Percentiles rank a stretch among this genome's conserved stretches.
Evolutionary conservation across 2,113 vertebrate genomes (phyloP).

Genomic region (Turnix velox): DNA sequence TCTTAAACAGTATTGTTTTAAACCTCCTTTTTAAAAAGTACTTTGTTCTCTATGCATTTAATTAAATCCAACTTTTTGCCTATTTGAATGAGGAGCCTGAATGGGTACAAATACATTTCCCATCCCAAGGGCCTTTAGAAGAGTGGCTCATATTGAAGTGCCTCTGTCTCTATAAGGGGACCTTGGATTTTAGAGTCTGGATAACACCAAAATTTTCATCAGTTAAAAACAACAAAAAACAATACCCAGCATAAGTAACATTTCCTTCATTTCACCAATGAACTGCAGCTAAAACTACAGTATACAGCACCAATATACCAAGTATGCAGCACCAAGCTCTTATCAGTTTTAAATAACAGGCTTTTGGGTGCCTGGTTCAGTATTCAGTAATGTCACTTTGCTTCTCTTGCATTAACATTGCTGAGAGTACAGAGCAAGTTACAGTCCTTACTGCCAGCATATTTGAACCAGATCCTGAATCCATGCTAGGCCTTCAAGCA

Average conservation of each 20-base stretch:
- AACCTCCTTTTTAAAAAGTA: neutral
- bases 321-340: neutral
- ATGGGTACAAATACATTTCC: neutral
- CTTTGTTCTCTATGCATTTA: neutral
- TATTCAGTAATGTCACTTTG: neutral
- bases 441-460: neutral
- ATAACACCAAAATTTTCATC: neutral
- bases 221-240: neutral
- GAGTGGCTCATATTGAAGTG: neutral
- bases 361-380: neutral
- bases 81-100: neutral
- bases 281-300: neutral
- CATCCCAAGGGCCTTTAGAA: neutral
- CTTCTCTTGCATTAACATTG: neutral
- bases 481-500: neutral
- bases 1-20: neutral
- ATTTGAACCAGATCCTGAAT: neutral
- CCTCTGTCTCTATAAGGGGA: neutral
- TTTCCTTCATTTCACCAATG: neutral
- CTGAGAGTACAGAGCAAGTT: neutral
- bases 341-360: neutral
- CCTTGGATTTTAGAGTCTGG: neutral
- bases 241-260: neutral
- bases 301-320: neutral
- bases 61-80: neutral